Evolutionary conservation across 2,797 vertebrate genomes (phyloP).

Genomic region (Bradypus variegatus): DNA sequence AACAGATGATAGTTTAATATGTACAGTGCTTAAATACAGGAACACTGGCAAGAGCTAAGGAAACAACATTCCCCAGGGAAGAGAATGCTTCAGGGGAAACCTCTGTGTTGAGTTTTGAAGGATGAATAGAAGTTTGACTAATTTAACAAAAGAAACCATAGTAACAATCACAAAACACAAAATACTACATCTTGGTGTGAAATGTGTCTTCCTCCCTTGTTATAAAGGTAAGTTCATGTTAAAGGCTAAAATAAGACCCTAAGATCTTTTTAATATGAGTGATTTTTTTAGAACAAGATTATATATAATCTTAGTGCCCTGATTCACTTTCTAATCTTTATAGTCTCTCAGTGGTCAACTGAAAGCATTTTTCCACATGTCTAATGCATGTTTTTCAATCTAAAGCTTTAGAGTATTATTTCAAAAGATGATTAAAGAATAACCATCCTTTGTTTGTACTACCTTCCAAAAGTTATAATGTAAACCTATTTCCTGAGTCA

Average conservation of each 20-base stretch:
- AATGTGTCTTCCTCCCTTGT: conserved; percentile 1
- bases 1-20: conserved; percentile 33
- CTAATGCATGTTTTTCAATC: conserved; percentile 17
- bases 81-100: conserved; percentile 34
- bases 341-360: background rate
- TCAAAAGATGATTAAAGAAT: conserved; percentile 15
- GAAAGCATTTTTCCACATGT: background rate
- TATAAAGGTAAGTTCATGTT: conserved; percentile 6
- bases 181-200: background rate
- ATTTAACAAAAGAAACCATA: background rate
- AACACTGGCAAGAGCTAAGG: conserved; percentile 13
- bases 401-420: background rate
- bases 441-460: background rate
- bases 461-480: background rate
- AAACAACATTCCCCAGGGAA: background rate
- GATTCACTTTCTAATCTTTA: conserved; percentile 17
- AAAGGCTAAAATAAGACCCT: background rate
- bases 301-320: background rate
- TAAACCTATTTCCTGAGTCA: background rate
- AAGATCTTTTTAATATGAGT: background rate
- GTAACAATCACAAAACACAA: conserved; percentile 15
- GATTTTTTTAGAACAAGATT: background rate
- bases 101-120: conserved; percentile 21
- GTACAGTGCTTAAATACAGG: conserved; percentile 10
- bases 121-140: conserved; percentile 14